Conservation (phyloP, 2,113 vertebrate species). For the Chloropsis cyanopogon region DNA sequence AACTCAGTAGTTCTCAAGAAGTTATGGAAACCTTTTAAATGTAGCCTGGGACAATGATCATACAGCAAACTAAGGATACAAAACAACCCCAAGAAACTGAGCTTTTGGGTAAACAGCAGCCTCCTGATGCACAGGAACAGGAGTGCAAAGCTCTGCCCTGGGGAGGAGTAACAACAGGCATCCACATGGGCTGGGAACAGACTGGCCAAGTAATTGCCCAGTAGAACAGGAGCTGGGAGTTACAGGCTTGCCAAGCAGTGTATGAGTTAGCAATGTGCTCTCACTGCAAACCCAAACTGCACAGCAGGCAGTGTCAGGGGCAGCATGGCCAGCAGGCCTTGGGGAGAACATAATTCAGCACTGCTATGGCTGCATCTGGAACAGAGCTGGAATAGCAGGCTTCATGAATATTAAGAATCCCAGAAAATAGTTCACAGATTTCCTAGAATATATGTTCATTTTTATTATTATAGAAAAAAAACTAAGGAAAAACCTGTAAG, state of each 20-base stretch:
- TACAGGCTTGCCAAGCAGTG: background rate
- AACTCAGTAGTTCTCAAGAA: background rate
- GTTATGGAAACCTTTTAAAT: background rate
- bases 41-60: background rate
- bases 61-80: background rate
- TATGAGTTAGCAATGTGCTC: background rate
- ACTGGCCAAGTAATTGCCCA: fast-evolving
- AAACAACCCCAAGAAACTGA: background rate
- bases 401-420: background rate
- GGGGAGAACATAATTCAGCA: background rate
- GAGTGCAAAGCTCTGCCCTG: background rate
- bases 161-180: background rate
- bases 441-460: background rate
- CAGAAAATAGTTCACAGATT: background rate
- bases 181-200: background rate
- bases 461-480: background rate
- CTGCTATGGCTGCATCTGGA: background rate
- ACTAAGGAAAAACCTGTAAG: background rate
- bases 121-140: background rate
- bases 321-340: background rate
- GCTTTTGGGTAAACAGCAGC: background rate
- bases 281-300: background rate
- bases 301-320: background rate
- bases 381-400: background rate
- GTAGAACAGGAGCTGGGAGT: background rate